These are phyloP conservation scores for Scaptomyza parva DNA, from an alignment of 2,888 invertebrate genomes.

Conservation along the genomic window DNA sequence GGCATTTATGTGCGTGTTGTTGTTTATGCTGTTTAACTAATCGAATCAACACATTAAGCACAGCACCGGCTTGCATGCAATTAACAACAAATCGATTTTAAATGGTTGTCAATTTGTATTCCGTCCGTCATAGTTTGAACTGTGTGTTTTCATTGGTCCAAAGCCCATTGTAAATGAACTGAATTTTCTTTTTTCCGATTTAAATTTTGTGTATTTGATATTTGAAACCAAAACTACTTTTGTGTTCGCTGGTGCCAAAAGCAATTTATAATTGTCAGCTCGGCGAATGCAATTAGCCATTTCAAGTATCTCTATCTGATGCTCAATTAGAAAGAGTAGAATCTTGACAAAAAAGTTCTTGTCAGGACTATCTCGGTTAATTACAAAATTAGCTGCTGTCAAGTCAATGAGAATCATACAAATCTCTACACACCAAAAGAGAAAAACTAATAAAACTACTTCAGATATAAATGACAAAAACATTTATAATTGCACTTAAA, in stretches of 20 bases:
- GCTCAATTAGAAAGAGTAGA: conserved; percentile 58
- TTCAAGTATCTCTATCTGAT: conserved; percentile 60
- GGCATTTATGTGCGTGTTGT: conserved; percentile 3
- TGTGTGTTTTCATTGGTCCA: conserved; percentile 4
- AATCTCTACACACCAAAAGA: neutral
- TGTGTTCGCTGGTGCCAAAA: too few species aligned
- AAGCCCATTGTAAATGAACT: conserved; percentile 27
- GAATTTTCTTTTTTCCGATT: too few species aligned
- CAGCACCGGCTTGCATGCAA: conserved; percentile 56
- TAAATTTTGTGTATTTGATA: conserved; percentile 18
- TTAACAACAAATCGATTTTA: conserved; percentile 67
- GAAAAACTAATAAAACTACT: neutral
- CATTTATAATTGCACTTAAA: neutral
- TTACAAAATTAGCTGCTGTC: conserved; percentile 43
- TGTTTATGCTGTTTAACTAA: conserved; percentile 36
- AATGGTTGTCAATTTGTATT: conserved; percentile 48
- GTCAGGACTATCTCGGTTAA: conserved; percentile 39
- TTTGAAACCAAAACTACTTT: too few species aligned
- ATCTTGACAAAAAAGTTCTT: conserved; percentile 27
- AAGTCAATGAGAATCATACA: conserved; percentile 4
- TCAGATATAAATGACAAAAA: neutral
- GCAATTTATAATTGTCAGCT: conserved; percentile 75
- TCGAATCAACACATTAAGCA: conserved; percentile 56
- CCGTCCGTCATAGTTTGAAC: conserved; percentile 37
- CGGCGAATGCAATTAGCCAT: conserved; percentile 70